Percentiles rank a stretch among this genome's conserved stretches.
phyloP scores from a whole-genome alignment of 2,797 vertebrate species.

The Characodon lateralis region DNA sequence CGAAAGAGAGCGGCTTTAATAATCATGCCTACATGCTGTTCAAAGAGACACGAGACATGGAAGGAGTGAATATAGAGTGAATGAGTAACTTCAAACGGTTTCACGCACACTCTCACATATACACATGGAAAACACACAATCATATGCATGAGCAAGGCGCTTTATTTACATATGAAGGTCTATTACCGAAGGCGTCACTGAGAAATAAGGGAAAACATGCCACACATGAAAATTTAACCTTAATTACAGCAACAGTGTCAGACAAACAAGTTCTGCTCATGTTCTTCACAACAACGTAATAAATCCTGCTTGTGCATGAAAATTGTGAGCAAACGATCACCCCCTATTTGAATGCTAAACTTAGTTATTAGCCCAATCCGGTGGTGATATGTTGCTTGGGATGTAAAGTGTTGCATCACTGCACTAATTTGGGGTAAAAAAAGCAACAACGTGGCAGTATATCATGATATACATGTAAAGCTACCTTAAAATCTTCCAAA shows the following conservation, averaged over 20 bases:
- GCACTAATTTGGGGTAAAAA: slow-evolving; percentile 44
- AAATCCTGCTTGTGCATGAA: slow-evolving; percentile 10
- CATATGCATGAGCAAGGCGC: slow-evolving; percentile 26
- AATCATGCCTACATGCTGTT: slow-evolving; percentile 73
- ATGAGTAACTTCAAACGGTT: slow-evolving; percentile 76
- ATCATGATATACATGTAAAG: slow-evolving; percentile 12
- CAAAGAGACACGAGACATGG: slow-evolving; percentile 71
- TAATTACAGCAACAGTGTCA: slow-evolving; percentile 37
- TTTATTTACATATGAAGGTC: slow-evolving; percentile 65
- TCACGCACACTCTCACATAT: slow-evolving; percentile 37
- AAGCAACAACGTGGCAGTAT: slow-evolving; percentile 24
- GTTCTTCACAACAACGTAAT: background rate
- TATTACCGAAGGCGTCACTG: slow-evolving; percentile 40
- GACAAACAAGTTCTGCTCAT: slow-evolving; percentile 27
- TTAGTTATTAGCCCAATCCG: slow-evolving; percentile 22
- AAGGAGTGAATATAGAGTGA: slow-evolving; percentile 60
- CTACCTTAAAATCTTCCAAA: background rate
- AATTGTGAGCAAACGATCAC: slow-evolving; percentile 30
- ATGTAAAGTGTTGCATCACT: slow-evolving; percentile 55
- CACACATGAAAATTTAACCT: slow-evolving; percentile 22
- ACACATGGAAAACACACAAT: slow-evolving; percentile 42
- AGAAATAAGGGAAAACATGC: slow-evolving; percentile 39
- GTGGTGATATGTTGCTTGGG: slow-evolving; percentile 31
- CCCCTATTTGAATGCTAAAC: slow-evolving; percentile 25
- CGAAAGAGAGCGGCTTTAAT: slow-evolving; percentile 68